Evolutionary conservation across 2,888 invertebrate genomes (phyloP), one percentile per base, ranked within the genome.

Genomic region (Mongoloraphidia duomilia): DNA sequence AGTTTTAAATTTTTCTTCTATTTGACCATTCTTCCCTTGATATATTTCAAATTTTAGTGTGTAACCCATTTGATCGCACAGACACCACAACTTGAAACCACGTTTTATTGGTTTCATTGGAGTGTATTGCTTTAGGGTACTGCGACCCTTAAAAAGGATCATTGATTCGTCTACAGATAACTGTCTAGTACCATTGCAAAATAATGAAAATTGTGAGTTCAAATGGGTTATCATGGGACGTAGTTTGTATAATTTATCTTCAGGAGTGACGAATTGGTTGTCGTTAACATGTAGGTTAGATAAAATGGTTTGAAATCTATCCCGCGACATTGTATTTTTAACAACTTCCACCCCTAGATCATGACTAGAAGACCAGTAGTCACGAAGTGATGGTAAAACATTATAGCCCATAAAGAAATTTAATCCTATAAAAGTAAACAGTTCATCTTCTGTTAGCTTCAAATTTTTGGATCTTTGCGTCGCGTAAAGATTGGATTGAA

Each of bases 101-200:
- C 55, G 53, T 48, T 57, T 58, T 33, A 58, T 53, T 8, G 56
- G 54, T 42, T 58, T 58, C 55, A 54, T 55, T 2, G 57, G 57
- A 35, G 53, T 56, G 41, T 54, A 58, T 42, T 58, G 56, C 34
- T 53, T 51, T 13, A 49, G 33, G 11, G 10, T 12, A 34, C 10
- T 34, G 10, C 50, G 35, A 11, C 50, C 48, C 35, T 50, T 52
- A 41, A 45, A 50, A 10, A 39, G 13, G 10, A 47, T 42, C 38
- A 50, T 52, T 9, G 47, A 47, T 44, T 53, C 50, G 44, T 51
- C 52, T 42, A 52, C 46, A 17, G 45, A 42, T 10, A 48, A 26
- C 50, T 51, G 45, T 39, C 51, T 44, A 34, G 50, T 47, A 33
- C 47, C 41, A 41, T 53, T 50, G 46, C 50, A 49, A 33, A 49